These are phyloP conservation scores for Hydra vulgaris DNA, from an alignment of 30 jellyfish, hydroid and myxozoan genomes.

Conservation along the genomic window DNA sequence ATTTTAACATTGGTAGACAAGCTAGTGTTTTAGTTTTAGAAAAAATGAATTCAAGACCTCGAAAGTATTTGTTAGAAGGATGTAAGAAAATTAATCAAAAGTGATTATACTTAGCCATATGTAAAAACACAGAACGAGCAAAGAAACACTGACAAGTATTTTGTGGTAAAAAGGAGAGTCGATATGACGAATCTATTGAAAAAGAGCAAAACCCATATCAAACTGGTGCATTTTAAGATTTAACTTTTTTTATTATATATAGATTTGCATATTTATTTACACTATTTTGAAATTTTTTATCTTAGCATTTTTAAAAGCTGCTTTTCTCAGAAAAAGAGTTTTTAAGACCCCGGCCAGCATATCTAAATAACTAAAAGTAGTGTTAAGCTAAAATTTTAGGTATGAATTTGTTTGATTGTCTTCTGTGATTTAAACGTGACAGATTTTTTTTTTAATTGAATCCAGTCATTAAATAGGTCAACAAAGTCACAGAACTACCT, in stretches of 20 bases:
- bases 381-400: background rate
- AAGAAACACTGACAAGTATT: background rate
- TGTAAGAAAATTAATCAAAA: too few species aligned
- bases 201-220: too few species aligned
- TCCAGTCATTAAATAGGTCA: background rate
- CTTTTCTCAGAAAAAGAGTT: background rate
- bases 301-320: background rate
- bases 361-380: background rate
- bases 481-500: background rate
- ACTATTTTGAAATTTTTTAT: background rate
- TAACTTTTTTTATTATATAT: background rate
- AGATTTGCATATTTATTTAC: background rate
- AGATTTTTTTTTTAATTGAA: background rate
- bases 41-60: too few species aligned
- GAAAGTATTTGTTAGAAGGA: too few species aligned
- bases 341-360: background rate
- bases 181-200: background rate
- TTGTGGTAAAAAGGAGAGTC: background rate
- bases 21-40: too few species aligned
- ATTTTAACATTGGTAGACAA: too few species aligned
- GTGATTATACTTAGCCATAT: background rate
- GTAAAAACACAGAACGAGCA: background rate
- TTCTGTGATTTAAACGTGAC: background rate
- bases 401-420: background rate
- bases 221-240: background rate